Evolutionary conservation across 2,888 invertebrate genomes (phyloP).

Genomic region (Brachynemurus nebulosus): DNA sequence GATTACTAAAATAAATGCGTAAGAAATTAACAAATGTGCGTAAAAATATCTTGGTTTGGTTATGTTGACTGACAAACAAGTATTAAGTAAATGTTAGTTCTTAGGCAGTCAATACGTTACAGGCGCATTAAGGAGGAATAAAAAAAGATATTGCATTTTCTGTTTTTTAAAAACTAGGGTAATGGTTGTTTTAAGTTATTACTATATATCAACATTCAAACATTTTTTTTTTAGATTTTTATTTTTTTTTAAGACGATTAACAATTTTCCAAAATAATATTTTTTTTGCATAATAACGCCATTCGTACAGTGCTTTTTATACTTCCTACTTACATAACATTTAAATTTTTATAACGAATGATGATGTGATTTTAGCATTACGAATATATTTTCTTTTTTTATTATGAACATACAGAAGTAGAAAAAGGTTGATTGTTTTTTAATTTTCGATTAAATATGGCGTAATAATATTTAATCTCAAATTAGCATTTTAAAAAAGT

Average conservation of each 20-base stretch:
- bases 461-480: background rate
- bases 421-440: constrained; percentile 2
- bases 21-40: no score
- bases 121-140: background rate
- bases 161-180: background rate
- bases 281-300: constrained; percentile 5
- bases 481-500: background rate
- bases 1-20: no score
- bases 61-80: no score
- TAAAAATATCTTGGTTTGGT: no score
- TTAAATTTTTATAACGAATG: constrained; percentile 3
- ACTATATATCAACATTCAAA: constrained; percentile 1
- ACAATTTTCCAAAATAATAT: constrained; percentile 7
- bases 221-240: constrained; percentile 2
- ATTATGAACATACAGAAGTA: constrained; percentile 3
- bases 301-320: constrained; percentile 6
- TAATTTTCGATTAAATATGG: constrained; percentile 1
- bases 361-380: constrained; percentile 4
- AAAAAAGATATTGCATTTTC: constrained; percentile 5
- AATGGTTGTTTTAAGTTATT: background rate
- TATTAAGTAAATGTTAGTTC: no score
- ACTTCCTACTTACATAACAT: constrained; percentile 2
- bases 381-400: background rate
- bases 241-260: constrained; percentile 6
- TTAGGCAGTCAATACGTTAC: constrained; percentile 2